These are phyloP conservation scores for Hoplias malabaricus DNA, from an alignment of 2,113 vertebrate species.

Conservation along the genomic window DNA sequence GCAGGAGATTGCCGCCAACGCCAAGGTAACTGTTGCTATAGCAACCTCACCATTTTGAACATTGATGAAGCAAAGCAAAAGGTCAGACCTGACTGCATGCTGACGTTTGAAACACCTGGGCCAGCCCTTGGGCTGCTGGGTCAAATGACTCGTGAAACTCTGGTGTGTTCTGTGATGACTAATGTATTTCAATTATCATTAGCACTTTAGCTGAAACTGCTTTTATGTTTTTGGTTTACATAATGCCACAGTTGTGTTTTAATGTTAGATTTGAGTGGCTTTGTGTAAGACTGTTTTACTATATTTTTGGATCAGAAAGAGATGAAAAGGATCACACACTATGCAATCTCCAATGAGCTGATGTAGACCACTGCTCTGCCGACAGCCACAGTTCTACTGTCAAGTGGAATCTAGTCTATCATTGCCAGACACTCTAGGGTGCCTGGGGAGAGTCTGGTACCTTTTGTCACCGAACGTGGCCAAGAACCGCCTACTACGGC, in stretches of 20 bases:
- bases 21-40: conserved; percentile 76
- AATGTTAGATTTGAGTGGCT: background rate
- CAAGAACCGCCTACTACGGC: no score
- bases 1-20: conserved; percentile 84
- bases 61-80: background rate
- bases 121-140: background rate
- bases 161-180: background rate
- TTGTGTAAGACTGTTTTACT: background rate
- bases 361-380: background rate
- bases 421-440: no score
- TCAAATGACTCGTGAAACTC: background rate
- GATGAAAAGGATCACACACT: background rate
- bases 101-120: conserved; percentile 2
- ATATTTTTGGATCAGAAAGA: background rate
- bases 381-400: background rate
- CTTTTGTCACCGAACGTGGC: no score
- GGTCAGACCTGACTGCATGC: conserved; percentile 1
- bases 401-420: no score
- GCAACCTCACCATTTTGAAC: background rate
- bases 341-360: background rate
- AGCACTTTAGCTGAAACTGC: background rate
- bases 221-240: background rate
- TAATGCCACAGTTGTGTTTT: background rate
- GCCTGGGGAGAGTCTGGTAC: no score
- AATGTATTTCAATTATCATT: conserved; percentile 20